Percentiles rank a stretch among this genome's conserved stretches.
Evolutionary conservation across 1,140 invertebrate genomes (phyloP).

Genomic region (Thaumatotibia leucotreta): DNA sequence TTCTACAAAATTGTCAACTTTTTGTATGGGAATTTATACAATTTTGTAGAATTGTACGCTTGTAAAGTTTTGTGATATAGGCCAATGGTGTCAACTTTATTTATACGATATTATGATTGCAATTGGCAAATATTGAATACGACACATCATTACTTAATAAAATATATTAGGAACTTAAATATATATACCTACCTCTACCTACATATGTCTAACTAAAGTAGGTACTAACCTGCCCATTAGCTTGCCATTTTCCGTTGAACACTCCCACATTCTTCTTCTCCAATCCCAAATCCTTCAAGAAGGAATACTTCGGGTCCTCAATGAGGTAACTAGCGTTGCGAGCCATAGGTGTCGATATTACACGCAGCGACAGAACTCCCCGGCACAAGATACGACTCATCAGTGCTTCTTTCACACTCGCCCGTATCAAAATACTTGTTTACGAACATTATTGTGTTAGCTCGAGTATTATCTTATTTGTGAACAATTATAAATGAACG

Average conservation of each 20-base stretch:
- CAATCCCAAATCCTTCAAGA: slow-evolving; percentile 93
- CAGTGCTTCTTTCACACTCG: slow-evolving; percentile 25
- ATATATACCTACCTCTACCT: too few relatives aligned
- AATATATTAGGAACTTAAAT: too few relatives aligned
- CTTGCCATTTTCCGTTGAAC: slow-evolving; percentile 92
- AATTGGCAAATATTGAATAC: too few relatives aligned
- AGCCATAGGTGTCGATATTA: slow-evolving; percentile 50
- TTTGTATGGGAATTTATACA: too few relatives aligned
- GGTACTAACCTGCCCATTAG: slow-evolving; percentile 85
- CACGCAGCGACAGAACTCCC: slow-evolving; percentile 39
- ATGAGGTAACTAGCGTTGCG: slow-evolving; percentile 79
- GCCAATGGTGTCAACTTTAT: too few relatives aligned
- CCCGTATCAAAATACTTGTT: slow-evolving; percentile 20
- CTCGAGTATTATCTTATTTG: slow-evolving; percentile 53
- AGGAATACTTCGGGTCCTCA: slow-evolving; percentile 90
- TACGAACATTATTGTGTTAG: slow-evolving; percentile 28
- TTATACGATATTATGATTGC: too few relatives aligned
- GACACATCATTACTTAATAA: too few relatives aligned
- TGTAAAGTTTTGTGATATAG: too few relatives aligned
- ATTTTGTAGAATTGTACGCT: too few relatives aligned
- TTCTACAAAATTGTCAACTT: too few relatives aligned
- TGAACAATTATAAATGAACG: slow-evolving; percentile 51
- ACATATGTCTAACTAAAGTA: background rate
- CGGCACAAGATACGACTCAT: slow-evolving; percentile 61
- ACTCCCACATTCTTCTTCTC: slow-evolving; percentile 89